Conservation (phyloP, 2,888 invertebrate species). For the Uropetala carovei region DNA sequence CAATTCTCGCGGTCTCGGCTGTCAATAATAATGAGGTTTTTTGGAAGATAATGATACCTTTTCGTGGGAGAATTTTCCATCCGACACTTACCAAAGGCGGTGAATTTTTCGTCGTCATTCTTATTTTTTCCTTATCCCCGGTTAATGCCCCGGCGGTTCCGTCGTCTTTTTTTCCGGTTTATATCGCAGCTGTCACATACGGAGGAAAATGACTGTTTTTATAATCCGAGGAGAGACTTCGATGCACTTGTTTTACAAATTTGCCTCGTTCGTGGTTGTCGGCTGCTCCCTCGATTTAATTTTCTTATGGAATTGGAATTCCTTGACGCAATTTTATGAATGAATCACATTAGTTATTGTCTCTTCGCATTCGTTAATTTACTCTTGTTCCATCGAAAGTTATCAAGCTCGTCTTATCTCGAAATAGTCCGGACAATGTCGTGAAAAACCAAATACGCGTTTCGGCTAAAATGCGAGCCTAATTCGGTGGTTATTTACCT, state of each 20-base stretch:
- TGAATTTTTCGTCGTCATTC: background rate
- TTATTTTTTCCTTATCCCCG: background rate
- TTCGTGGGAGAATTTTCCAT: background rate
- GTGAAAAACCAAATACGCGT: no score
- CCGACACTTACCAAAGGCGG: background rate
- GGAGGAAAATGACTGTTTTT: background rate
- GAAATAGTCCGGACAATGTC: no score
- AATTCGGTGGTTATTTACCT: no score
- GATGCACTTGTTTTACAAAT: background rate
- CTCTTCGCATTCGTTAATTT: no score
- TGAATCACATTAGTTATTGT: no score
- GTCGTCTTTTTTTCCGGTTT: background rate
- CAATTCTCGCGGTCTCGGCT: slow-evolving; percentile 5
- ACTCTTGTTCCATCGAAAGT: no score
- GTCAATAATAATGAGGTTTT: slow-evolving; percentile 49
- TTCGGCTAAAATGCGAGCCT: no score
- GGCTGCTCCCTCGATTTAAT: no score
- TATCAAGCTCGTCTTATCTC: no score
- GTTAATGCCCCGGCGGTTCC: background rate
- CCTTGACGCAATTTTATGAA: no score
- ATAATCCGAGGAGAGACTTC: background rate
- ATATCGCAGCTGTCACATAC: background rate
- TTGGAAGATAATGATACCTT: slow-evolving; percentile 21
- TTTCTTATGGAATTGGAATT: no score
- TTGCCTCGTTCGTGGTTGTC: background rate